phyloP scores from a whole-genome alignment of 2,113 vertebrate species.

The Pica pica region DNA sequence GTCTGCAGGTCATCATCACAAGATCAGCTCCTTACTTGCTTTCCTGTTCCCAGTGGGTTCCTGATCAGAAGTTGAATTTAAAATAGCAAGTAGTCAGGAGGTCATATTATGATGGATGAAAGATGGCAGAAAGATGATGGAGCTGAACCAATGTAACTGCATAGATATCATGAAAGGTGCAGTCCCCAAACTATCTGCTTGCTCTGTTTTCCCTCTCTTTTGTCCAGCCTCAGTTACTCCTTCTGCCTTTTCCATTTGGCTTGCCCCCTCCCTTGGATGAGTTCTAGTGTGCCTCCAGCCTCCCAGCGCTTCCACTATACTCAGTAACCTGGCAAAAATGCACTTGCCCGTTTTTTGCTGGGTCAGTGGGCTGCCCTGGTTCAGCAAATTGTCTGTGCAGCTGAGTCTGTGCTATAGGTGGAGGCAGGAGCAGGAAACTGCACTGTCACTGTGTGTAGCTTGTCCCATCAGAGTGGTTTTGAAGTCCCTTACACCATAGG shows the following conservation, averaged over 20 bases:
- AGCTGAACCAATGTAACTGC: neutral
- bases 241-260: neutral
- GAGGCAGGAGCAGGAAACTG: neutral
- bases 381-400: neutral
- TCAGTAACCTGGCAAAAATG: neutral
- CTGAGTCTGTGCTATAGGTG: rapidly evolving
- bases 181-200: neutral
- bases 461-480: neutral
- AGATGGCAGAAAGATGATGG: neutral
- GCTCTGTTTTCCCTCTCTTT: neutral
- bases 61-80: neutral
- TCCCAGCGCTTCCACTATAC: neutral
- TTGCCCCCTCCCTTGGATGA: neutral
- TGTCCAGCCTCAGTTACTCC: neutral
- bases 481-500: neutral
- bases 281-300: neutral
- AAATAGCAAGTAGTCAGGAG: neutral
- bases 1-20: neutral
- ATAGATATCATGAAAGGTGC: neutral
- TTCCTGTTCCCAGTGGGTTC: neutral
- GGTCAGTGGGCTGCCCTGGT: neutral
- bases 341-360: neutral
- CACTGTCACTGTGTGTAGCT: neutral
- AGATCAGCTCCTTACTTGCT: neutral
- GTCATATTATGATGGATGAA: neutral